A percentile compares a stretch with the other conserved stretches of the same genome.
phyloP scores from a whole-genome alignment of 2,888 invertebrate species.

The Leptopterna dolabrata region DNA sequence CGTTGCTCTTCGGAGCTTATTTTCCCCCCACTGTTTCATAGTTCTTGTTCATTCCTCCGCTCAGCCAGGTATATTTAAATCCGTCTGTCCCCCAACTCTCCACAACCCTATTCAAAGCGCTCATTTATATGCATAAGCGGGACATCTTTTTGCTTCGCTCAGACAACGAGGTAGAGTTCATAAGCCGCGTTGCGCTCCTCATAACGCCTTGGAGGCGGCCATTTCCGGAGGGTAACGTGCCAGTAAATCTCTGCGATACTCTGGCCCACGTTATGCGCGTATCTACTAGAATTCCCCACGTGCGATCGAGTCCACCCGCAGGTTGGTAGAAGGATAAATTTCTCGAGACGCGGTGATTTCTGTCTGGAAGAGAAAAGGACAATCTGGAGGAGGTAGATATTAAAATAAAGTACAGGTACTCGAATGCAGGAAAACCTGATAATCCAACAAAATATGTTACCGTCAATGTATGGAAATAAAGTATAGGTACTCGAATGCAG shows the following conservation, averaged over 20 bases:
- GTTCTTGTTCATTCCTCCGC: conserved; percentile 25
- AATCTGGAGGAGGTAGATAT: no score
- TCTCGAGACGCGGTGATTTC: background rate
- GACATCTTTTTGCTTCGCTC: conserved; percentile 21
- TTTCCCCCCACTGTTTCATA: background rate
- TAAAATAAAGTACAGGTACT: no score
- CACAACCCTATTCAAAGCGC: background rate
- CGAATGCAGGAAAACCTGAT: no score
- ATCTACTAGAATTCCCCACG: background rate
- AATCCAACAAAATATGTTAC: no score
- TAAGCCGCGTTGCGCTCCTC: background rate
- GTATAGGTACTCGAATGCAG: no score
- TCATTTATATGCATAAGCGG: conserved; percentile 41
- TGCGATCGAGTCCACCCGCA: background rate
- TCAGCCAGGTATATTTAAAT: background rate
- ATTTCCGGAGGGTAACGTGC: conserved; percentile 26
- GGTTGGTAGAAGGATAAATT: background rate
- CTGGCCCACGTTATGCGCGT: background rate
- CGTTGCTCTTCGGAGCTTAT: background rate
- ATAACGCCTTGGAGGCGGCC: conserved; percentile 8
- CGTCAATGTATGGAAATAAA: no score
- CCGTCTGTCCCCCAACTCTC: background rate
- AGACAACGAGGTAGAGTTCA: conserved; percentile 28
- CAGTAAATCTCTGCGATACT: background rate
- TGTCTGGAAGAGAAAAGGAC: no score